phyloP scores from a whole-genome alignment of 2,113 vertebrate species.

The Myotis brandtii region DNA sequence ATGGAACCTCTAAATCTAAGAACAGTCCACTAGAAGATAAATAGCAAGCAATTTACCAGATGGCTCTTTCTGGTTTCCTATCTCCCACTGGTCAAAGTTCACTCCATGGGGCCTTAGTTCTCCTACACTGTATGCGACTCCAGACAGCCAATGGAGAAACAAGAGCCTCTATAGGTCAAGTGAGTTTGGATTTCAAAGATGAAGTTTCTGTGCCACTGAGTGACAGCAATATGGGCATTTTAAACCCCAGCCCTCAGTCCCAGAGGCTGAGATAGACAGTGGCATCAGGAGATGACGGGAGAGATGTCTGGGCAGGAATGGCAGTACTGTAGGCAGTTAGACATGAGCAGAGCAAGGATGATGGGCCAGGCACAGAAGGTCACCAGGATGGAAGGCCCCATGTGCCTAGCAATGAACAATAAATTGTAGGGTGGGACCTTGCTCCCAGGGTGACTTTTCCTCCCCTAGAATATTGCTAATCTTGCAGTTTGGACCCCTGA shows the following conservation, averaged over 20 bases:
- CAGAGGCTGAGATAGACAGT: neutral
- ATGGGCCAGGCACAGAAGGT: too few species aligned
- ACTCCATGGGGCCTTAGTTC: neutral
- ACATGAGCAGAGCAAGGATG: too few species aligned
- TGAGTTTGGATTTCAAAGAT: neutral
- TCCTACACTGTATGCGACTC: neutral
- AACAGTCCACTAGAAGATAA: neutral
- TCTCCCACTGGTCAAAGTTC: neutral
- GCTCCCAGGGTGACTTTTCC: too few species aligned
- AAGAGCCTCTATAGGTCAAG: neutral
- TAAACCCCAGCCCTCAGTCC: neutral
- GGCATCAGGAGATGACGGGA: neutral
- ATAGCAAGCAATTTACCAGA: neutral
- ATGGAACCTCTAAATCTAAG: neutral
- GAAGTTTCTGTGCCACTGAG: neutral
- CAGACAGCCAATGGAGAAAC: neutral
- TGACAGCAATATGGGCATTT: neutral
- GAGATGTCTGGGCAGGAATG: neutral
- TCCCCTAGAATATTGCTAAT: too few species aligned
- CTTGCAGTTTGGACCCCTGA: too few species aligned
- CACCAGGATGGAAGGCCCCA: too few species aligned
- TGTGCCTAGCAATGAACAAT: too few species aligned
- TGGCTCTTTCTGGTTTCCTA: neutral
- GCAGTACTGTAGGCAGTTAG: too few species aligned
- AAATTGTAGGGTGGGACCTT: too few species aligned